Base-by-base conservation (phyloP, 2,113 vertebrate genomes). In the Pogonocichla stellata region DNA sequence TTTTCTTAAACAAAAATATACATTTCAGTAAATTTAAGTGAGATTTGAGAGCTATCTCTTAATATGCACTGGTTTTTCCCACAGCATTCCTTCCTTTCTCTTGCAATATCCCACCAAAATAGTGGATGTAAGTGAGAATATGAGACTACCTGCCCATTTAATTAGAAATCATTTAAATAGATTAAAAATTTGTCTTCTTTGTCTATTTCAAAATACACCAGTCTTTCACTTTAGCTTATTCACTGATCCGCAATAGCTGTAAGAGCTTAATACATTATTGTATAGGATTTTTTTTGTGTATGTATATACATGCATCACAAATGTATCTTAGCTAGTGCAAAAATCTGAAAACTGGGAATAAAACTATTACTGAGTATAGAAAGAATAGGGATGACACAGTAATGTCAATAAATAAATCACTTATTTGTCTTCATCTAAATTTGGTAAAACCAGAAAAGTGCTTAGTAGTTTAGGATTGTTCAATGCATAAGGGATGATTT, bases 271-370 rank as follows among this genome's bases (percentile, higher is more conserved):
- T 45, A 56, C 40, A 42, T 42, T 19, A 42, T 25, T 34, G 2
- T 12, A 33, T 6, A 31, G 14, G 6, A 1, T 0, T 0, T 13
- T 33, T 51, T 51, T 28, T 17, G 6, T 75, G 5, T 57, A 17
- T 42, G 5, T 8, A 3, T 51, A 22, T 47, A 28, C 3, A 8
- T 8, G 2, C 19, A 28, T 23, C 11, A 54, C 8, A 62, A 8
- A 56, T 56, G 28, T 6, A 34, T 7, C 10, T 61, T 14, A 65
- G 7, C 14, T 87, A 1, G 1, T 57, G 15, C 14, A 40, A 70
- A 78, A 73, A 29, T 51, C 19, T 36, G n/a, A 53, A 92, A 78
- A 73, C 5, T 65, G 20, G 5, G 20, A 81, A 87, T n/a, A 67
- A 51, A 84, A 17, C 2, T 53, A 12, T 18, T 60, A 6, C 8